phyloP scores from a whole-genome alignment of 1,140 invertebrate species.

The Orchesella cincta region DNA sequence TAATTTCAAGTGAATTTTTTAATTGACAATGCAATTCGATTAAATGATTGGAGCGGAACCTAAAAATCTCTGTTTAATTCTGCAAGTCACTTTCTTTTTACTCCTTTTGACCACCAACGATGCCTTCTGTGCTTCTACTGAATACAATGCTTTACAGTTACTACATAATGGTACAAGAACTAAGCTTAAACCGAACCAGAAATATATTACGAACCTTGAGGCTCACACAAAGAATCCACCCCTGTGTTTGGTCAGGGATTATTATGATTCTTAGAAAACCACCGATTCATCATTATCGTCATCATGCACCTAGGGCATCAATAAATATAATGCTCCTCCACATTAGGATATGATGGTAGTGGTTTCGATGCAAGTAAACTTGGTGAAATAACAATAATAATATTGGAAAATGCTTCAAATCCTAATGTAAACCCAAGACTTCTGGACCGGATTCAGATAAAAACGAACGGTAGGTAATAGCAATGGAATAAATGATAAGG shows the following conservation, averaged over 20 bases:
- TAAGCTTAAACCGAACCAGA: too few relatives aligned
- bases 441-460: constrained; percentile 1
- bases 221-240: constrained; percentile 21
- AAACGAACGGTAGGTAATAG: neutral
- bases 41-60: too few relatives aligned
- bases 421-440: neutral
- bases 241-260: constrained; percentile 18
- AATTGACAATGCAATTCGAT: too few relatives aligned
- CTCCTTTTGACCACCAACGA: neutral
- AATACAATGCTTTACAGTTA: neutral
- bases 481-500: constrained; percentile 7
- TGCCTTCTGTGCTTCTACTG: neutral
- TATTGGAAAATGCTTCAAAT: neutral
- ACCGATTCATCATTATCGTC: neutral
- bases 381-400: neutral
- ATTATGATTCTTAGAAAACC: neutral
- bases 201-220: neutral
- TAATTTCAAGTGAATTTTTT: too few relatives aligned
- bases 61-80: neutral
- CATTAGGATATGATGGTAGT: constrained; percentile 2
- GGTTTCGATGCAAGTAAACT: neutral
- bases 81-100: constrained; percentile 1
- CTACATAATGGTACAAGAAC: neutral
- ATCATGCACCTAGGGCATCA: neutral
- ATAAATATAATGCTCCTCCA: too few relatives aligned